A percentile compares a stretch with the other conserved stretches of the same genome.
Evolutionary conservation across 2,888 invertebrate genomes (phyloP).

Genomic region (Xestia c-nigrum): DNA sequence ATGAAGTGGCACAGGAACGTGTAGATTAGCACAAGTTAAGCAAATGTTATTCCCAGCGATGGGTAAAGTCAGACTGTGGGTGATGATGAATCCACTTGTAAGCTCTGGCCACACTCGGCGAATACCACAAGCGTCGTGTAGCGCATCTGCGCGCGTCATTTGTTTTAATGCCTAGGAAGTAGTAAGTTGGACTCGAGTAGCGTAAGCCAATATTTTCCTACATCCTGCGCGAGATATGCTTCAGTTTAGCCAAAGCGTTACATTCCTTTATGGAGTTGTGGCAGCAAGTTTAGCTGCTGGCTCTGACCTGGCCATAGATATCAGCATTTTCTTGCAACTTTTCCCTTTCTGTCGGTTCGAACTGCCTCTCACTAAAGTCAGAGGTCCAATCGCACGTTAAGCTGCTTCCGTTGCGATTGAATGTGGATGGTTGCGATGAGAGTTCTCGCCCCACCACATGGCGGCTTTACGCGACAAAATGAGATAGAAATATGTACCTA

Average conservation of each 20-base stretch:
- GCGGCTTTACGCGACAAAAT: not conserved
- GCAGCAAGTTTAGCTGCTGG: not conserved
- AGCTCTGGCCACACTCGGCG: not conserved
- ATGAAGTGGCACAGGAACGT: not conserved
- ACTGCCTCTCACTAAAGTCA: not conserved
- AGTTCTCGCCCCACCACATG: not conserved
- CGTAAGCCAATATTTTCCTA: not conserved
- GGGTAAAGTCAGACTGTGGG: not conserved
- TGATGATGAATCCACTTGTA: not conserved
- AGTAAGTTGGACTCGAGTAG: not conserved
- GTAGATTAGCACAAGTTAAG: not conserved
- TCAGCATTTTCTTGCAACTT: not conserved
- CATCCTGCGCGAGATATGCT: too few relatives aligned
- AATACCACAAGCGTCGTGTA: not conserved
- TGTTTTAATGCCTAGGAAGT: not conserved
- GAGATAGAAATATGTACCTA: not conserved
- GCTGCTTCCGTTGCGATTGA: not conserved
- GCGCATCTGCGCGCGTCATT: not conserved
- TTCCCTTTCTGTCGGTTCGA: not conserved
- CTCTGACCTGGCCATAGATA: not conserved
- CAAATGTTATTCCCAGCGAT: not conserved
- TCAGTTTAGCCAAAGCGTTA: not conserved
- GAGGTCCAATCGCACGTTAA: not conserved
- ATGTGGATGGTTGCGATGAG: not conserved
- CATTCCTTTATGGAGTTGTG: not conserved